Evolutionary conservation across 2,888 invertebrate genomes (phyloP), one percentile per base, ranked within the genome.

Genomic region (Sarcophaga subvicina): DNA sequence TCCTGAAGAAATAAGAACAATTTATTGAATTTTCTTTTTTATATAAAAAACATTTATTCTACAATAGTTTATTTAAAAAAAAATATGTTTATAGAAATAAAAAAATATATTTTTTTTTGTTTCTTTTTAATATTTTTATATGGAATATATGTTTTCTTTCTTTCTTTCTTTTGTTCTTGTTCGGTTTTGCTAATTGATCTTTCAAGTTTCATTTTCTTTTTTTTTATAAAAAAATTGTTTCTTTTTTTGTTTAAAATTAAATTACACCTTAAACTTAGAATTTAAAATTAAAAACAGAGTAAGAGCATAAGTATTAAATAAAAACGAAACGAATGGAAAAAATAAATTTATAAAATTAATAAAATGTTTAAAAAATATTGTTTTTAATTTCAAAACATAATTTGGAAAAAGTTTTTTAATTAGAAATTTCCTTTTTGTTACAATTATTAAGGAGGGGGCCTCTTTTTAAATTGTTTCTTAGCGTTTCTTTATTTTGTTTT

Each of bases 1-100:
- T 49, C 47, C 45, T 8, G 1, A 6, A 2, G 20, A 63, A 63
- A 69, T 78, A 70, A 84, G 3, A 80, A 75, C 8, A 73, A 70
- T 62, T 62, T 20, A 5, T 47, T 1, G 27, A 25, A 20, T 59
- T 75, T 84, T 71, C 81, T 87, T 87, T 87, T 49, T 75, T 87
- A 80, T 83, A 80, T 86, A 83, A 85, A 85, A 87, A 87, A 87
- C 84, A 87, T 87, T 87, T 87, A 87, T 87, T 87, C 87, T 87
- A 87, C 79, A 84, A 84, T 84, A 87, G 83, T 87, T 87, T 84
- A 81, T 82, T 84, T 87, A 71, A 81, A 79, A 84, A 87, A 84
- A 82, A 84, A 87, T 87, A 87, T 54, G 17, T 14, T 54, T 37
- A 37, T 37, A 37, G 37, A 37, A 37, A 37, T 37, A 37, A 37